A percentile compares a stretch with the other conserved stretches of the same genome.
Conservation (phyloP, 2,888 invertebrate species). For the Cantharis rufa region DNA sequence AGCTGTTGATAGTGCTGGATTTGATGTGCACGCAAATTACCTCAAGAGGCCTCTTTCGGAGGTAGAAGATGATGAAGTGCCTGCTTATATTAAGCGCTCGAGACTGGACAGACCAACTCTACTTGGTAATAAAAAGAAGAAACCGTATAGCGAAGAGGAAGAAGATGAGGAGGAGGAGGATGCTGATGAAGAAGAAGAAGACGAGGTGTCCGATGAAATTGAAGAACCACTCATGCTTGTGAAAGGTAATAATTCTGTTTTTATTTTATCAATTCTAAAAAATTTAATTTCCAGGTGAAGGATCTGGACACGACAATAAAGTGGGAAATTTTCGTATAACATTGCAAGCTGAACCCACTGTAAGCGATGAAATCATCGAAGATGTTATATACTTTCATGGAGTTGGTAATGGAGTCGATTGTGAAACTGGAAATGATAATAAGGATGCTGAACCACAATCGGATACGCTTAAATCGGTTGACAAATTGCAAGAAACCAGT, state of each 20-base stretch:
- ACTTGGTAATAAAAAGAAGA: slow-evolving; percentile 36
- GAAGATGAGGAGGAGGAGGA: slow-evolving; percentile 35
- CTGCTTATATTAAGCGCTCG: slow-evolving; percentile 35
- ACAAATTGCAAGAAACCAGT: not conserved
- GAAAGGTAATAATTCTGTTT: slow-evolving; percentile 52
- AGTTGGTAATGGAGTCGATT: slow-evolving; percentile 73
- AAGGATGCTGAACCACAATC: not conserved
- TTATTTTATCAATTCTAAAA: not conserved
- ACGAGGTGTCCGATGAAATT: slow-evolving; percentile 51
- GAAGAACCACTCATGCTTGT: slow-evolving; percentile 75
- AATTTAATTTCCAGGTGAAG: slow-evolving; percentile 24
- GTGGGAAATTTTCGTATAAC: slow-evolving; percentile 12
- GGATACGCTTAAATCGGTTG: not conserved
- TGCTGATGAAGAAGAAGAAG: slow-evolving; percentile 32
- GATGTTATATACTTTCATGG: slow-evolving; percentile 71
- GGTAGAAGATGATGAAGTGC: slow-evolving; percentile 36
- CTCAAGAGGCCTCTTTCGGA: slow-evolving; percentile 36
- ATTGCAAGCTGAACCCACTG: slow-evolving; percentile 37
- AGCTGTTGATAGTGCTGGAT: slow-evolving; percentile 40
- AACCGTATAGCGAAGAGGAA: slow-evolving; percentile 32
- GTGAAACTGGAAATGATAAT: slow-evolving; percentile 71
- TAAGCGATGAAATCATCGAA: slow-evolving; percentile 77
- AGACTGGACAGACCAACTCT: slow-evolving; percentile 37
- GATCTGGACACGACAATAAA: slow-evolving; percentile 63
- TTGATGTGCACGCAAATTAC: slow-evolving; percentile 32